A percentile compares a stretch with the other conserved stretches of the same genome.
Conservation (phyloP, 2,797 vertebrate species). For the Pterois miles region DNA sequence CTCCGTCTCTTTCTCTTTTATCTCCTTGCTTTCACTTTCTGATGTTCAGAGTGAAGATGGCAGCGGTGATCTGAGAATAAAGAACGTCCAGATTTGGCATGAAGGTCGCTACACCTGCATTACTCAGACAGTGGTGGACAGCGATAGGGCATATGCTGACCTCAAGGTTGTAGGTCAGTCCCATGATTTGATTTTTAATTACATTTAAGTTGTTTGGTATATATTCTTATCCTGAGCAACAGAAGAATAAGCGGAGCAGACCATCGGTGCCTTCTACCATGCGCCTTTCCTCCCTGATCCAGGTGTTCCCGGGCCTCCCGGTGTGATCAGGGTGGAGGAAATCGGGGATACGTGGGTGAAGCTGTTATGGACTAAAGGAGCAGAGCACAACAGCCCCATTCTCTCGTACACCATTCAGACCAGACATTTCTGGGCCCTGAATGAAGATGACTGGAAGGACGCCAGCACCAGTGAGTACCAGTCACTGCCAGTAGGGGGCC, state of each 20-base stretch:
- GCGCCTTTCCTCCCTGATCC: not conserved
- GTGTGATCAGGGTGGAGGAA: conserved; percentile 91
- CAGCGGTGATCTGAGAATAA: conserved; percentile 91
- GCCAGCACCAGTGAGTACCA: conserved; percentile 89
- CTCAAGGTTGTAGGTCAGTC: conserved; percentile 93
- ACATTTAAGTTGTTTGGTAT: not conserved
- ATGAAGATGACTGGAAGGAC: conserved; percentile 93
- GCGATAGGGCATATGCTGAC: conserved; percentile 89
- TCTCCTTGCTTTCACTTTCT: not conserved
- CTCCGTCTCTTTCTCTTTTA: not conserved
- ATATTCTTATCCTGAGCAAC: not conserved
- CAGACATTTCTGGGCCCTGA: conserved; percentile 85
- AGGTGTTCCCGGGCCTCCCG: conserved; percentile 88
- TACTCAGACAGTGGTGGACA: conserved; percentile 96
- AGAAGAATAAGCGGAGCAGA: not conserved
- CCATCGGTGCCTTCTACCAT: not conserved
- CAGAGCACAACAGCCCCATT: conserved; percentile 94
- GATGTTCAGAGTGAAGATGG: conserved; percentile 79
- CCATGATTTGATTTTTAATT: not conserved
- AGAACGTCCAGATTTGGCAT: conserved; percentile 90
- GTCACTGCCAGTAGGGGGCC: conserved; percentile 36
- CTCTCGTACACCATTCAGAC: conserved; percentile 92
- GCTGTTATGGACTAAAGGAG: conserved; percentile 92
- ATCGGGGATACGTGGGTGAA: conserved; percentile 90
- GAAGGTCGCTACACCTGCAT: conserved; percentile 94